Evolutionary conservation across 2,113 vertebrate genomes (phyloP).

Genomic region (Hepsetus odoe): DNA sequence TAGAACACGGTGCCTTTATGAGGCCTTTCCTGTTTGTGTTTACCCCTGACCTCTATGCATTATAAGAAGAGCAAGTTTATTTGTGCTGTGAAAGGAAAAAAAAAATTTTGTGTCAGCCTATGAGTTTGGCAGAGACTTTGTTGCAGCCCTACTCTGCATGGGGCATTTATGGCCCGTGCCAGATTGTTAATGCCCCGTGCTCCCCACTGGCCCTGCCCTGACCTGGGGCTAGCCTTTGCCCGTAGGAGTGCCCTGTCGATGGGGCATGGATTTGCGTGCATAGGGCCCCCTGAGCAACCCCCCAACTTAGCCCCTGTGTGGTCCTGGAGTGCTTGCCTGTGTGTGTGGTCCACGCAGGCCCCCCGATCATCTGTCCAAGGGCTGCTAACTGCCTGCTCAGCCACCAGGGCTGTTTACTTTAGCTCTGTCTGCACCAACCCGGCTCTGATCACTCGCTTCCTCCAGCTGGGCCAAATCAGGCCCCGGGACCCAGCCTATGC

Average conservation of each 20-base stretch:
- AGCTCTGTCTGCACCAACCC: conserved; percentile 97
- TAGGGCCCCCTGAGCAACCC: conserved; percentile 74
- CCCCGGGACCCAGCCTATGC: conserved; percentile 67
- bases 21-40: conserved; percentile 76
- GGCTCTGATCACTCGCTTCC: conserved; percentile 89
- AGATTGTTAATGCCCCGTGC: conserved; percentile 63
- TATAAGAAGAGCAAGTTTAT: conserved; percentile 53
- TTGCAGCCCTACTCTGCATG: background rate
- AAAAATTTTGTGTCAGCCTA: background rate
- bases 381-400: conserved; percentile 95
- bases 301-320: conserved; percentile 83
- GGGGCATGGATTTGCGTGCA: conserved; percentile 79
- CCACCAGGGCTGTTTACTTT: conserved; percentile 99
- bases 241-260: conserved; percentile 65
- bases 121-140: background rate
- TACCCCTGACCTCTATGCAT: conserved; percentile 57
- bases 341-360: conserved; percentile 94
- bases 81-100: conserved; percentile 20
- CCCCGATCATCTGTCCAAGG: conserved; percentile 96
- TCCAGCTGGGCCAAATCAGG: conserved; percentile 98
- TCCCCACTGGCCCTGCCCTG: conserved; percentile 58
- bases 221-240: conserved; percentile 65
- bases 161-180: conserved; percentile 58
- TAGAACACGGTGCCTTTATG: conserved; percentile 60
- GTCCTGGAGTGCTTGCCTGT: conserved; percentile 81